Evolutionary conservation across 2,113 vertebrate genomes (phyloP).

Genomic region (Eulemur macaco): DNA sequence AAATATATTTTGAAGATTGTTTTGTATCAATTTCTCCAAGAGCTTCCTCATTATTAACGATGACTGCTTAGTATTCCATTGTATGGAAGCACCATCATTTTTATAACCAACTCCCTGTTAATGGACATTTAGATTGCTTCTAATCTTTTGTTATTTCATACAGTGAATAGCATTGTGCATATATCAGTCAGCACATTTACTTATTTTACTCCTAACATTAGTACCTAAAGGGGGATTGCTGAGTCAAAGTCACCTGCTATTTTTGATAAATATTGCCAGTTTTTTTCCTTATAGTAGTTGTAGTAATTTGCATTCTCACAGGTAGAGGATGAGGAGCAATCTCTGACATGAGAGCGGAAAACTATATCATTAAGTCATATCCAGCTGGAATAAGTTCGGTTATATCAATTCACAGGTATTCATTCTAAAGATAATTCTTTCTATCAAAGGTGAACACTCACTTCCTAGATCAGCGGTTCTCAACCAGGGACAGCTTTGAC

Average conservation of each 20-base stretch:
- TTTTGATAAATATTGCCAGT: background rate
- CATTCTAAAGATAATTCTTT: background rate
- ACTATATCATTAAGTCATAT: background rate
- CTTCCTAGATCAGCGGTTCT: background rate
- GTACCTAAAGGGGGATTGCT: background rate
- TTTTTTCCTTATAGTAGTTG: background rate
- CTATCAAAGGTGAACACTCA: background rate
- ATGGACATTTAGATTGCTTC: background rate
- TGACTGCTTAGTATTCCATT: background rate
- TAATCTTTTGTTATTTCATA: background rate
- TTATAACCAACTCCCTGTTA: background rate
- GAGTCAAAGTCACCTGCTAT: background rate
- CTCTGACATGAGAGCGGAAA: background rate
- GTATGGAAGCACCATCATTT: background rate
- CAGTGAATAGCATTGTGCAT: background rate
- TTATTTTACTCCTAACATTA: constrained; percentile 2
- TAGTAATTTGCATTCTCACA: background rate
- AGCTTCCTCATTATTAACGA: background rate
- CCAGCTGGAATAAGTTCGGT: background rate
- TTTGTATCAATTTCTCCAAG: background rate
- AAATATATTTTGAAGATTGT: background rate
- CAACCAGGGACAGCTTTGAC: background rate
- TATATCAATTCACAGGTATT: background rate
- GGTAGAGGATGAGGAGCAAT: background rate
- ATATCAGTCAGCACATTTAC: background rate